These are phyloP conservation scores for Equus przewalskii DNA, from an alignment of 2,113 vertebrate species.

Conservation along the genomic window DNA sequence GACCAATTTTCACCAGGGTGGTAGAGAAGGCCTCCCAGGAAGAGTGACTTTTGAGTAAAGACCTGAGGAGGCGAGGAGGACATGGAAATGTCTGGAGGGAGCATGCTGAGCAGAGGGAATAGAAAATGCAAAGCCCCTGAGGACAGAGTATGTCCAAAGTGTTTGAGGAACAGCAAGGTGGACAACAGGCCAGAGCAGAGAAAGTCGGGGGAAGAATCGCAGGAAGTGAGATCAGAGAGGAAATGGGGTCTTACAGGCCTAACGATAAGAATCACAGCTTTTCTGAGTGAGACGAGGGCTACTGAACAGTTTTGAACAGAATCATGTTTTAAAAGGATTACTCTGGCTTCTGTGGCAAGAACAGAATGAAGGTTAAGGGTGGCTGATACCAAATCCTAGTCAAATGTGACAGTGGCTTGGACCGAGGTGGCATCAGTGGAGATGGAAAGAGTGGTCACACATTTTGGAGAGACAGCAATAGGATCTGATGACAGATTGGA, in stretches of 20 bases:
- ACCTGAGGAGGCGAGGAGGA: background rate
- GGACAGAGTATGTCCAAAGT: background rate
- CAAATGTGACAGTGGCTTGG: background rate
- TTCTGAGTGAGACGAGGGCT: background rate
- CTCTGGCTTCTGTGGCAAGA: background rate
- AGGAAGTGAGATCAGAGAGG: background rate
- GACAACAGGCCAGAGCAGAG: background rate
- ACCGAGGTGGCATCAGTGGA: background rate
- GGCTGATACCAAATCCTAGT: background rate
- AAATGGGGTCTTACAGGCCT: background rate
- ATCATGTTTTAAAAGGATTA: background rate
- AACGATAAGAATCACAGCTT: background rate
- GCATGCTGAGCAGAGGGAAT: background rate
- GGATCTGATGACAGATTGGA: background rate
- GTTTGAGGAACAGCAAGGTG: background rate
- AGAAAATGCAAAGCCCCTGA: background rate
- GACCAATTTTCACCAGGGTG: background rate
- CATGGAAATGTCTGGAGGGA: background rate
- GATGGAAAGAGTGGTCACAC: background rate
- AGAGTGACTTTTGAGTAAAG: background rate
- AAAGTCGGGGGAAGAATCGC: background rate
- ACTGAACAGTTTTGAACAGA: background rate
- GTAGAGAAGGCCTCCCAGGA: background rate
- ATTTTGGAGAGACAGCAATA: background rate
- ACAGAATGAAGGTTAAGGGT: conserved; percentile 14